phyloP scores from a whole-genome alignment of 2,888 invertebrate species.

The Sesia apiformis region DNA sequence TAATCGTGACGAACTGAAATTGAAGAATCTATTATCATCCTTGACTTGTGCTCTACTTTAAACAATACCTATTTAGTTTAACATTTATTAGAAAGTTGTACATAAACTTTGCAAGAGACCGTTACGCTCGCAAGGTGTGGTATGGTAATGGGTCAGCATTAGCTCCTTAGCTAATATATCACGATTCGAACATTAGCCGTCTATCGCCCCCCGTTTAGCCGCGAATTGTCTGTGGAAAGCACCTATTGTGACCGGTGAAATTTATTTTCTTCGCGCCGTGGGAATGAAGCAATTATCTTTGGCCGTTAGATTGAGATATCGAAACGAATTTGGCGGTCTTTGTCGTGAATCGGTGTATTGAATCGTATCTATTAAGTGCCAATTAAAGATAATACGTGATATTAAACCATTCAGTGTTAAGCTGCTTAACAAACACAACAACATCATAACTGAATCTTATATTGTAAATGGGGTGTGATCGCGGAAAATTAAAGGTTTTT shows the following conservation, averaged over 20 bases:
- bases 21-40: conserved; percentile 49
- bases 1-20: conserved; percentile 61
- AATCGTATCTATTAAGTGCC: neutral
- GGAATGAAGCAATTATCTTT: conserved; percentile 56
- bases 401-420: neutral
- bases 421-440: neutral
- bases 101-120: neutral
- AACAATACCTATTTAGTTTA: conserved; percentile 37
- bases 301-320: conserved; percentile 39
- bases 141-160: conserved; percentile 40
- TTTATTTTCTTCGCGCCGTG: conserved; percentile 53
- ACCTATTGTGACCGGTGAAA: conserved; percentile 55
- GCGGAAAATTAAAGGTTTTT: neutral
- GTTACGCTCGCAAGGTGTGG: conserved; percentile 24
- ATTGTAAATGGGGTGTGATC: no score
- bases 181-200: conserved; percentile 52
- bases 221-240: conserved; percentile 53
- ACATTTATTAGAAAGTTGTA: conserved; percentile 40
- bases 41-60: conserved; percentile 57
- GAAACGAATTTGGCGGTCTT: conserved; percentile 37
- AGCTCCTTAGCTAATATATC: conserved; percentile 51
- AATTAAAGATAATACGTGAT: neutral
- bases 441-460: neutral
- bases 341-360: conserved; percentile 18
- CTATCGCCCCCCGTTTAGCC: conserved; percentile 51